phyloP scores from a whole-genome alignment of 2,888 invertebrate genomes.

The Venusia cambrica region DNA sequence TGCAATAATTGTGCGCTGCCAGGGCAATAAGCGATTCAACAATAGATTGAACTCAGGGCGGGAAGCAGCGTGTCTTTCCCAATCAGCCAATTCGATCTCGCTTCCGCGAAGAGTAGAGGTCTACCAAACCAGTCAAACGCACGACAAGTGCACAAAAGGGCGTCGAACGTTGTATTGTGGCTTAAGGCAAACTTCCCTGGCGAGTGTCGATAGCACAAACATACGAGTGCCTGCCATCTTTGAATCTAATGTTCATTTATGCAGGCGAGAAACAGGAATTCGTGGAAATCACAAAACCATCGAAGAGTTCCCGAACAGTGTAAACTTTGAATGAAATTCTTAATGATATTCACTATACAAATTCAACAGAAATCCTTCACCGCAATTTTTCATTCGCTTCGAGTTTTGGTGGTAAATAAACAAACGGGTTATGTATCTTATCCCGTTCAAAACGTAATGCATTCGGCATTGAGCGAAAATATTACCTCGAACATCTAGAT shows the following conservation, averaged over 20 bases:
- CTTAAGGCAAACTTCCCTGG: conserved; percentile 45
- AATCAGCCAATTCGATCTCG: conserved; percentile 58
- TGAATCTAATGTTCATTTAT: conserved; percentile 55
- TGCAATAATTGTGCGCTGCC: conserved; percentile 39
- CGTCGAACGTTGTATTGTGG: conserved; percentile 53
- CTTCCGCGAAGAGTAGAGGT: conserved; percentile 60
- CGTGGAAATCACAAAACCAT: conserved; percentile 44
- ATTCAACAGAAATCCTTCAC: conserved; percentile 14
- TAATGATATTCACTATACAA: conserved; percentile 16
- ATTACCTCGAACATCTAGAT: conserved; percentile 28
- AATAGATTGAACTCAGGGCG: conserved; percentile 54
- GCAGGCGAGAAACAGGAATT: conserved; percentile 47
- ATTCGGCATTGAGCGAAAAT: conserved; percentile 27
- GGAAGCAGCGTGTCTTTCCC: conserved; percentile 47
- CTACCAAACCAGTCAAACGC: conserved; percentile 59
- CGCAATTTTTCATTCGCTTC: conserved; percentile 9
- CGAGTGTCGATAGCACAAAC: conserved; percentile 40
- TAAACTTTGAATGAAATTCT: conserved; percentile 20
- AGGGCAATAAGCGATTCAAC: conserved; percentile 60
- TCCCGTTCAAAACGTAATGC: conserved; percentile 18
- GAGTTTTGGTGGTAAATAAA: conserved; percentile 13
- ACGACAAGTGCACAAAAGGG: conserved; percentile 65
- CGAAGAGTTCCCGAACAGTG: conserved; percentile 34
- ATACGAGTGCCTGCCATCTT: conserved; percentile 43
- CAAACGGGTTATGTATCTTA: conserved; percentile 12